Conservation (phyloP, 2,113 vertebrate genomes). For the Oceanodroma tethys region DNA sequence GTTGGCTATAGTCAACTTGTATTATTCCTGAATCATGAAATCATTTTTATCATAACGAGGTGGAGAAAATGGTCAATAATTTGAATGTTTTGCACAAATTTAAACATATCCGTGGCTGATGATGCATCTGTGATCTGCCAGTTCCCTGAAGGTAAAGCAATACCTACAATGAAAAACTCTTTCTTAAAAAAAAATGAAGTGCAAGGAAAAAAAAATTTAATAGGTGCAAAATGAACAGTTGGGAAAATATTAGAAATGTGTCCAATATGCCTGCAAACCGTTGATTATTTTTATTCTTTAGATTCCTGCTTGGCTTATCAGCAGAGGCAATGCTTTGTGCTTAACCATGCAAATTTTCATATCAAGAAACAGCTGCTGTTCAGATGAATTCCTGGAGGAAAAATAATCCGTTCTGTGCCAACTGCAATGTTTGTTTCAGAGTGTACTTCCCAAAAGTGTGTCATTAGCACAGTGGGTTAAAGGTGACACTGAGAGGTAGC, state of each 20-base stretch:
- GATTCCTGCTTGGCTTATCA: background rate
- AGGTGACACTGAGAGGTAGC: background rate
- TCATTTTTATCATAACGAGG: background rate
- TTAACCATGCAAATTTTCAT: background rate
- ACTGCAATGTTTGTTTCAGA: background rate
- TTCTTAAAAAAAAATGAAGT: background rate
- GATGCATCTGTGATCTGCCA: background rate
- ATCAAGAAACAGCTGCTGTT: background rate
- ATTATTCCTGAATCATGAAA: background rate
- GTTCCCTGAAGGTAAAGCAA: background rate
- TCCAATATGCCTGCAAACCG: background rate
- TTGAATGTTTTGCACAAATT: background rate
- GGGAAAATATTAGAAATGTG: background rate
- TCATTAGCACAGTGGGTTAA: background rate
- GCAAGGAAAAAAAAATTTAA: background rate
- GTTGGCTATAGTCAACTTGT: background rate
- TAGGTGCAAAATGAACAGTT: background rate
- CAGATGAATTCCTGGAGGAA: background rate
- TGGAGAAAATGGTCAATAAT: background rate
- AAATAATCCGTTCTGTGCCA: accelerated
- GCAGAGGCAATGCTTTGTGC: background rate
- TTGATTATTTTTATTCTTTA: background rate
- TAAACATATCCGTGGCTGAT: background rate
- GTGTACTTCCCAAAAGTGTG: background rate
- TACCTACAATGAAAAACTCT: background rate